Evolutionary conservation across 2,888 invertebrate species (phyloP).

Genomic region (Cyaniris semiargus): DNA sequence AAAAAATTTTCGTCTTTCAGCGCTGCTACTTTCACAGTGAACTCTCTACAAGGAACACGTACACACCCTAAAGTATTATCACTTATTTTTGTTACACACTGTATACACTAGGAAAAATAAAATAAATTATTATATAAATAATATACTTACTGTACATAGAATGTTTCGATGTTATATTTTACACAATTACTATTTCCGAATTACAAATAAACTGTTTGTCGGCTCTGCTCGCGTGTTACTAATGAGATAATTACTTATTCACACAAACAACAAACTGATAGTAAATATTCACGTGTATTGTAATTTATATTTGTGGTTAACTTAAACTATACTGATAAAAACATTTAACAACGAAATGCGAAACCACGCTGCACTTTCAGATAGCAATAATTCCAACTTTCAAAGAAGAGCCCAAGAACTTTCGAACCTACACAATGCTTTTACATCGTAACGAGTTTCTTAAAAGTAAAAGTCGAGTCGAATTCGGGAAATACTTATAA

Average conservation of each 20-base stretch:
- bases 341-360: neutral
- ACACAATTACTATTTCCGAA: neutral
- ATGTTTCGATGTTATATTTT: too few relatives aligned
- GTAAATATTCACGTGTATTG: constrained; percentile 1
- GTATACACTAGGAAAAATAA: too few relatives aligned
- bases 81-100: too few relatives aligned
- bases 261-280: constrained; percentile 5
- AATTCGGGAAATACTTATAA: too few relatives aligned
- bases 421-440: neutral
- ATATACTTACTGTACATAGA: too few relatives aligned
- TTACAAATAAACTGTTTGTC: constrained; percentile 7
- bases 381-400: neutral
- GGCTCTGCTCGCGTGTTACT: neutral
- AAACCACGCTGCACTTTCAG: neutral
- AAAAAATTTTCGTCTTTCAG: too few relatives aligned
- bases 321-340: neutral
- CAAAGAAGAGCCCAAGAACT: neutral
- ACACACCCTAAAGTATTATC: too few relatives aligned
- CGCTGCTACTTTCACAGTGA: too few relatives aligned
- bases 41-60: too few relatives aligned
- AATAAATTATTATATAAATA: too few relatives aligned
- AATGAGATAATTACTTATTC: constrained; percentile 19
- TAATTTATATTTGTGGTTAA: neutral
- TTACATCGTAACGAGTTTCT: too few relatives aligned
- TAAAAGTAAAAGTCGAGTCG: too few relatives aligned